Base-by-base conservation (phyloP, 2,888 invertebrate genomes). In the Tuberolachnus salignus region DNA sequence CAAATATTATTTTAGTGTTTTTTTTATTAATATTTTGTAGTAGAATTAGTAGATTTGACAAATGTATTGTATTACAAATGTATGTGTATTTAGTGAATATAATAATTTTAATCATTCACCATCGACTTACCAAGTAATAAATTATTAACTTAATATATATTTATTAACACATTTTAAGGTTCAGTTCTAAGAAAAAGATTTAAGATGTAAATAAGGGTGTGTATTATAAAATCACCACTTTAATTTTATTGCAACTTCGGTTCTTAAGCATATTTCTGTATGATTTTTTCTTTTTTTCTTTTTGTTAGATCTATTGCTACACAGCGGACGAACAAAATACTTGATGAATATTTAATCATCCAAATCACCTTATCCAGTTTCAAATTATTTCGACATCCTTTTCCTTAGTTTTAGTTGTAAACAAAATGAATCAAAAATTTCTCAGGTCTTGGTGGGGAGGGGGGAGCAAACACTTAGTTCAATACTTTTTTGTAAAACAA, bases 151-250 rank as follows among this genome's bases (percentile, higher is more conserved):
- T 44, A 74, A 64, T 64, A 74, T 64, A 74, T 64, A 63, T 64
- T 49, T 74, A 74, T 74, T 74, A 74, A 74, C 73, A 78, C 78
- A 69, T 78, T 78, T 78, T 78, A 78, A 78, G 78, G 67, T 78
- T 67, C 78, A 78, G 51, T 69, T 67, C 78, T 78, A 78, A 78
- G 78, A 78, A 69, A 59, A 63, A 78, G 67, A 78, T 67, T 59
- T 67, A 78, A 78, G 78, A 78, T 78, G 78, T 78, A 78, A 75
- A 78, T 78, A 78, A 78, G 67, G 78, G 78, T 78, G 78, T 78
- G 78, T 78, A 78, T 78, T 69, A 49, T 69, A 49, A 64, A 78
- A 78, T 69, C 53, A 78, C 67, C 57, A 78, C 26, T 55, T 57
- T 78, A 78, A 69, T 57, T 78, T 78, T 67, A 78, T 69, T 78